phyloP scores from a whole-genome alignment of 2,797 vertebrate species.

The Balearica regulorum region DNA sequence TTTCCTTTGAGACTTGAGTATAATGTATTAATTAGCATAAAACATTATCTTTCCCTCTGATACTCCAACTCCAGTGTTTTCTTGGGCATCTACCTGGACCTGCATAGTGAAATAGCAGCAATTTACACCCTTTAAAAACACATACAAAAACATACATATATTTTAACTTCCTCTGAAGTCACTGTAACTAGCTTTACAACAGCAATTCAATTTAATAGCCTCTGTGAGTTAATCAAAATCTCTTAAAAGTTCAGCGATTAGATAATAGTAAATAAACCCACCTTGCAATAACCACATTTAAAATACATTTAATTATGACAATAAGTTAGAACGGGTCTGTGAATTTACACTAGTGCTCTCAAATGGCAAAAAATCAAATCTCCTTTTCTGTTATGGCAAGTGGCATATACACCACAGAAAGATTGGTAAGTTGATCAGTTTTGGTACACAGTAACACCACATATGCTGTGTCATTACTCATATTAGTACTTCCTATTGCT shows the following conservation, averaged over 20 bases:
- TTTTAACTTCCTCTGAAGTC: not conserved
- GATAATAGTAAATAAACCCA: not conserved
- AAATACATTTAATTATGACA: not conserved
- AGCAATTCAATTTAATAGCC: constrained; percentile 4
- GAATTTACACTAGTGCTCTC: not conserved
- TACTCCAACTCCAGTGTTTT: not conserved
- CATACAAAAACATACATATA: no score
- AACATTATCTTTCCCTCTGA: not conserved
- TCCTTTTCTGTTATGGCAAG: not conserved
- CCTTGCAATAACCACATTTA: not conserved
- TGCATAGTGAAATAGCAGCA: not conserved
- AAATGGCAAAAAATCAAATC: not conserved
- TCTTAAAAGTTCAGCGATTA: not conserved
- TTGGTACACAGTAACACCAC: not conserved
- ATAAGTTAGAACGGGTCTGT: not conserved
- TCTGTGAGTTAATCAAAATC: not conserved
- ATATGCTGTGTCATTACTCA: not conserved
- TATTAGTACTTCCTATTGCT: not conserved
- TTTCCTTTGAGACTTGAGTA: not conserved
- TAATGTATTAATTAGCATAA: not conserved
- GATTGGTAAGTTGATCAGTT: not conserved
- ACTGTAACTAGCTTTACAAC: not conserved
- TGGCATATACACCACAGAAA: not conserved
- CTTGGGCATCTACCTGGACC: not conserved
- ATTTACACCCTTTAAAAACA: not conserved